phyloP scores from a whole-genome alignment of 2,888 invertebrate genomes.

The Yponomeuta malinellus region DNA sequence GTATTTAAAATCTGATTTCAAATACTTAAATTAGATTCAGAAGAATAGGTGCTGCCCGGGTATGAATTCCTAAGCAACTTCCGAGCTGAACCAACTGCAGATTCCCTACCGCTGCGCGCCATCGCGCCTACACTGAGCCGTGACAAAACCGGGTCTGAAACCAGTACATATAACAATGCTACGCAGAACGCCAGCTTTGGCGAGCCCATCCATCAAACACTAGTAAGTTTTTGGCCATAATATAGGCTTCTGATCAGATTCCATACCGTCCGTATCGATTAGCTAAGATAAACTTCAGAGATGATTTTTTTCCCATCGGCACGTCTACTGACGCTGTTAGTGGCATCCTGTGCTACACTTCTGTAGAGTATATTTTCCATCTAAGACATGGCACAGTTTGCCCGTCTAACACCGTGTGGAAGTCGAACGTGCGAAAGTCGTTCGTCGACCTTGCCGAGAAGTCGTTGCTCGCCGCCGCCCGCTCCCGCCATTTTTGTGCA shows the following conservation, averaged over 20 bases:
- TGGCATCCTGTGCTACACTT: background rate
- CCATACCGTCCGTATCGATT: no score
- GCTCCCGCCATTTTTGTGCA: conserved; percentile 37
- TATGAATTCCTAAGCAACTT: background rate
- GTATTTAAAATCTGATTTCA: background rate
- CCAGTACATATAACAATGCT: background rate
- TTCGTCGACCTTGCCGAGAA: conserved; percentile 68
- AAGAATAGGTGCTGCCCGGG: background rate
- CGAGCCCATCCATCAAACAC: no score
- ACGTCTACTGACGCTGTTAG: no score
- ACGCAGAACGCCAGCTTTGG: background rate
- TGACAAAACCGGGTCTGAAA: background rate
- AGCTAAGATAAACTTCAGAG: no score
- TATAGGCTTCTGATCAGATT: no score
- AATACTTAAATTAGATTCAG: background rate
- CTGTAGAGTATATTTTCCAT: background rate
- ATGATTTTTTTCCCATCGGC: no score
- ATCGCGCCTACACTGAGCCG: background rate
- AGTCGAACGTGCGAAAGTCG: conserved; percentile 68
- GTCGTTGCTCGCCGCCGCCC: conserved; percentile 32
- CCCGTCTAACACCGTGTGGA: conserved; percentile 5
- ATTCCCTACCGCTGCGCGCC: background rate
- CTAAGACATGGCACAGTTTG: conserved; percentile 10
- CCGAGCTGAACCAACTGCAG: background rate
- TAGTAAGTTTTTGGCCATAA: no score